Percentiles rank a stretch among this genome's conserved stretches.
Conservation (phyloP, 1,140 invertebrate species). For the Babylonia areolata region DNA sequence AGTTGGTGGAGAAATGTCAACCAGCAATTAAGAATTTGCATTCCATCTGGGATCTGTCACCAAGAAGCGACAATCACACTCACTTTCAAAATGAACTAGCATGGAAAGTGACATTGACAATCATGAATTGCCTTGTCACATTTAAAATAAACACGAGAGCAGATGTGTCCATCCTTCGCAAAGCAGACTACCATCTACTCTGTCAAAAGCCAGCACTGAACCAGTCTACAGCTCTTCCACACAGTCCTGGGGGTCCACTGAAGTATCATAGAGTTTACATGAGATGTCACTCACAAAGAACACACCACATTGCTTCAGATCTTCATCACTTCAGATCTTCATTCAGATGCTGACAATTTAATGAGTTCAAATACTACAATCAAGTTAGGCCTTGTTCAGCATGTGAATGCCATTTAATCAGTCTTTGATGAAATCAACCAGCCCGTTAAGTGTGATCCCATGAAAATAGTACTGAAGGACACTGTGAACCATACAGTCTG, state of each 20-base stretch:
- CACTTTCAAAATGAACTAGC: not conserved
- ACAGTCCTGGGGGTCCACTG: not conserved
- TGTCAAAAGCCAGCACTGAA: not conserved
- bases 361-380: not conserved
- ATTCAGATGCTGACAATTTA: not conserved
- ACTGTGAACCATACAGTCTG: too few relatives aligned
- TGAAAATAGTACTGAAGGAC: constrained; percentile 46
- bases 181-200: not conserved
- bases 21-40: too few relatives aligned
- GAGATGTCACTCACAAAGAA: not conserved
- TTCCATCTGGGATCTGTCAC: too few relatives aligned
- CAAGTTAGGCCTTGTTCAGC: not conserved
- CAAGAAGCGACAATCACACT: not conserved
- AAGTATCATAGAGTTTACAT: not conserved
- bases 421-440: not conserved
- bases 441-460: not conserved
- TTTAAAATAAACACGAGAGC: constrained; percentile 8
- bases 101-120: not conserved
- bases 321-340: constrained; percentile 12
- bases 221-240: too few relatives aligned
- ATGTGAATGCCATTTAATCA: not conserved
- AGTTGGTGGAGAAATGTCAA: not conserved
- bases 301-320: not conserved
- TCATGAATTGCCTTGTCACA: not conserved
- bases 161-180: not conserved